phyloP scores from a whole-genome alignment of 2,113 vertebrate species.

The Lycaon pictus region DNA sequence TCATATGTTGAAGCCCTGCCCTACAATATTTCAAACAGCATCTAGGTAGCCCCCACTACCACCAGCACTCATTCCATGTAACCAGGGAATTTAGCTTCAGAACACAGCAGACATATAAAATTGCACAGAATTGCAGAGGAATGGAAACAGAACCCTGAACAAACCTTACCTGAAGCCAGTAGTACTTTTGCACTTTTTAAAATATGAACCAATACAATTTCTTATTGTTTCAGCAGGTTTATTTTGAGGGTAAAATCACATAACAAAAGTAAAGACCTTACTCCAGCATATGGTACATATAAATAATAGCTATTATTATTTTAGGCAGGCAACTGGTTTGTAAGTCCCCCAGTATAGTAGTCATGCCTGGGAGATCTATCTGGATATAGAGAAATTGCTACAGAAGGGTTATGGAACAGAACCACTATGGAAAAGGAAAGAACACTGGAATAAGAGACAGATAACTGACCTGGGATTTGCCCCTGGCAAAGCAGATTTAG shows the following conservation, averaged over 20 bases:
- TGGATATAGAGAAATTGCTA: neutral
- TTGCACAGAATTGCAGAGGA: neutral
- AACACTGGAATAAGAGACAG: neutral
- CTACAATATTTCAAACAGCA: neutral
- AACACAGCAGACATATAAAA: neutral
- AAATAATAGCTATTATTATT: neutral
- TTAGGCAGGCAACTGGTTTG: neutral
- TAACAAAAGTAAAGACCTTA: neutral
- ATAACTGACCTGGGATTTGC: neutral
- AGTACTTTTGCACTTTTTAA: neutral
- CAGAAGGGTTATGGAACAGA: neutral
- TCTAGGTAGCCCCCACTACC: neutral
- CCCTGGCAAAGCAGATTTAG: neutral
- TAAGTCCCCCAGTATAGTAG: neutral
- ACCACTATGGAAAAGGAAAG: conserved; percentile 14
- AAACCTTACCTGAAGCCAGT: neutral
- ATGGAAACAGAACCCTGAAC: neutral
- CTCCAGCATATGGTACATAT: neutral
- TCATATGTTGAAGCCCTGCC: neutral
- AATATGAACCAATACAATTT: neutral
- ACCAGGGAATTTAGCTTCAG: conserved; percentile 13
- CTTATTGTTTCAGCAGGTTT: neutral
- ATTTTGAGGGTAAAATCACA: neutral
- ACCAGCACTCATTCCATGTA: neutral
- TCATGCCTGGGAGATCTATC: neutral